Base-by-base conservation (phyloP, 2,113 vertebrate genomes). In the Danionella cerebrum region DNA sequence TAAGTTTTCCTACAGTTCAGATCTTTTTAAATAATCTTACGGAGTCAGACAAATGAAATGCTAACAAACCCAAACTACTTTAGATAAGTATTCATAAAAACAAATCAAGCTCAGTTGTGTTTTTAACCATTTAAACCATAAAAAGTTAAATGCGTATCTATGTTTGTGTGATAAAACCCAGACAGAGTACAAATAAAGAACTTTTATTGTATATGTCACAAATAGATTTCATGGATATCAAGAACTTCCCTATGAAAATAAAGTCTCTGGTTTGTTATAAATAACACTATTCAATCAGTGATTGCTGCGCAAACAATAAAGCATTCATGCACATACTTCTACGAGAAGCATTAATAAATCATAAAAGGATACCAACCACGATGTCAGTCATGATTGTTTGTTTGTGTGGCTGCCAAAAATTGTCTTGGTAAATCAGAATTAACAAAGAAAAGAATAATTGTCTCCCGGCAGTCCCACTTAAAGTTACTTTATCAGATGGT, bases 211-310 rank as follows among this genome's bases (percentile, higher is more conserved):
- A n/a, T n/a, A n/a, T n/a, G n/a, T n/a, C n/a, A n/a, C n/a, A n/a
- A n/a, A n/a, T n/a, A n/a, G n/a, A n/a, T n/a, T n/a, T n/a, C n/a
- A n/a, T n/a, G n/a, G n/a, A n/a, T n/a, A n/a, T n/a, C n/a, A 21
- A 48, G 14, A 44, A 31, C 3, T 24, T 16, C 12, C 9, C 33
- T 29, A 8, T 14, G 42, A 58, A 65, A 65, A 70, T 55, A 44
- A 6, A 2, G 14, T 70, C 38, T 55, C n/a, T 51, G 4, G 27
- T 65, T 35, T 72, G 6, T 42, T 59, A 47, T 50, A 67, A 73
- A 70, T 59, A 73, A 62, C 33, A 78, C 47, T 69, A 41, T n/a
- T n/a, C n/a, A 66, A 55, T 44, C 55, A 67, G 31, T 42, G 54
- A 60, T 47, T 44, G 7, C 24, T 31, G 22, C n/a, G 47, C 22